Percentiles rank a stretch among this genome's conserved stretches.
Evolutionary conservation across 2,888 invertebrate genomes (phyloP).

Genomic region (Hydropsyche betteni): DNA sequence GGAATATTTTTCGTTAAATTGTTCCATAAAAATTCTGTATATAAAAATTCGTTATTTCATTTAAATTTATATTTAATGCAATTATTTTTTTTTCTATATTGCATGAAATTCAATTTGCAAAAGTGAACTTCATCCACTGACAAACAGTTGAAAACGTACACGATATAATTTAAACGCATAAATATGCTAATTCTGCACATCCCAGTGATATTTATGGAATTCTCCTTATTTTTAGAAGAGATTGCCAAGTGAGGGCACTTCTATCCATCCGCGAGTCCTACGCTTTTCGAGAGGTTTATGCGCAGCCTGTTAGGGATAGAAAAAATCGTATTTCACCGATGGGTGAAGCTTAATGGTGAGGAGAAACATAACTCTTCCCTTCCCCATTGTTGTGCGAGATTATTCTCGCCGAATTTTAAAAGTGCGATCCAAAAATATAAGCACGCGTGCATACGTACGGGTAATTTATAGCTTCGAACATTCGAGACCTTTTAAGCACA

Average conservation of each 20-base stretch:
- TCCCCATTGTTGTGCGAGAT: slow-evolving; percentile 30
- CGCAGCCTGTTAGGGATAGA: slow-evolving; percentile 25
- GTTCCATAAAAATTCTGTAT: too few species aligned
- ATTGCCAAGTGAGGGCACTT: slow-evolving; percentile 17
- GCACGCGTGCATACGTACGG: not conserved
- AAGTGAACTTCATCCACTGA: too few species aligned
- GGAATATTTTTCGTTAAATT: too few species aligned
- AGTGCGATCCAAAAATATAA: slow-evolving; percentile 25
- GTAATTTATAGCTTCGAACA: slow-evolving; percentile 14
- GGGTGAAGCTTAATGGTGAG: slow-evolving; percentile 33
- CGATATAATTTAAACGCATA: not conserved
- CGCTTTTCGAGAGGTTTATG: not conserved
- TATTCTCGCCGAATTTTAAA: slow-evolving; percentile 31
- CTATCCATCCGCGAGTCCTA: slow-evolving; percentile 18
- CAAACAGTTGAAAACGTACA: too few species aligned
- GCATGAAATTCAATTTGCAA: not conserved
- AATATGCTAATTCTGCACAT: slow-evolving; percentile 1
- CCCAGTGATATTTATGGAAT: slow-evolving; percentile 21
- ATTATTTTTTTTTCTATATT: not conserved
- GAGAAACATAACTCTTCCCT: slow-evolving; percentile 26
- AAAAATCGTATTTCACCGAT: slow-evolving; percentile 33
- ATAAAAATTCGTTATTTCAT: too few species aligned
- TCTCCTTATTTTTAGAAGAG: slow-evolving; percentile 2
- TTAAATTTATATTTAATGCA: too few species aligned
- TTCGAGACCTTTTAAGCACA: slow-evolving; percentile 8